These are phyloP conservation scores for Drosophila formosana DNA, from an alignment of 2,888 invertebrate genomes.

Conservation along the genomic window DNA sequence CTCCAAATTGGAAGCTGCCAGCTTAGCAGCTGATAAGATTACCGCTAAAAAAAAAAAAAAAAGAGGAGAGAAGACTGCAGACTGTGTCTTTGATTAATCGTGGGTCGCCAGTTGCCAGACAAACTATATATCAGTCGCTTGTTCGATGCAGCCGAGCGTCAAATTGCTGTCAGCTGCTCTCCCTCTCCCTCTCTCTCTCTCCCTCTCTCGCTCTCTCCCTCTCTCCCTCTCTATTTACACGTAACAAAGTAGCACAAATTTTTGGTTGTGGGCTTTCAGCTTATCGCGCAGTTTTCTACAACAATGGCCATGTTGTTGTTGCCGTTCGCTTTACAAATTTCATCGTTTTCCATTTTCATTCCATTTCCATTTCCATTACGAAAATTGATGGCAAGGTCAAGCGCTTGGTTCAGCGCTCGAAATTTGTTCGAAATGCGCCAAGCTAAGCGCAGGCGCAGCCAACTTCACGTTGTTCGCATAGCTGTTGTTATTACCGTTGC, in stretches of 20 bases:
- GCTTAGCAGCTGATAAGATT: constrained; percentile 48
- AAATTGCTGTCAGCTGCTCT: constrained; percentile 66
- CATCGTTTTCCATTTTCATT: constrained; percentile 59
- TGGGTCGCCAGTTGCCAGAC: neutral
- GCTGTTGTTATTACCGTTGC: neutral
- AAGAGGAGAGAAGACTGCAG: neutral
- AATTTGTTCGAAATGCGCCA: constrained; percentile 41
- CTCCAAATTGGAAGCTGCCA: constrained; percentile 54
- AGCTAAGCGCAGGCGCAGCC: constrained; percentile 67
- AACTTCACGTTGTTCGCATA: constrained; percentile 16
- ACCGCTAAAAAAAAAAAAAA: neutral
- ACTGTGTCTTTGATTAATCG: constrained; percentile 53
- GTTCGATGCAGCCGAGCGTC: constrained; percentile 66
- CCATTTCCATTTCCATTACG: constrained; percentile 65
- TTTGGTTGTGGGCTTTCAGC: constrained; percentile 66
- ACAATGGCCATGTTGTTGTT: constrained; percentile 2
- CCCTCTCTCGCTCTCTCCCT: neutral
- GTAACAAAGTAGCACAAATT: constrained; percentile 69
- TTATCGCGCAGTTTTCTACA: constrained; percentile 55
- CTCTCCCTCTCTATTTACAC: constrained; percentile 3
- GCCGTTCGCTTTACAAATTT: constrained; percentile 37
- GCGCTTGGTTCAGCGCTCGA: constrained; percentile 56
- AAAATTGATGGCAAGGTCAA: constrained; percentile 81
- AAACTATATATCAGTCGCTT: constrained; percentile 29
- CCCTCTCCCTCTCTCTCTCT: neutral